Evolutionary conservation across 2,888 invertebrate species (phyloP).

Genomic region (Sussaba pulchella): DNA sequence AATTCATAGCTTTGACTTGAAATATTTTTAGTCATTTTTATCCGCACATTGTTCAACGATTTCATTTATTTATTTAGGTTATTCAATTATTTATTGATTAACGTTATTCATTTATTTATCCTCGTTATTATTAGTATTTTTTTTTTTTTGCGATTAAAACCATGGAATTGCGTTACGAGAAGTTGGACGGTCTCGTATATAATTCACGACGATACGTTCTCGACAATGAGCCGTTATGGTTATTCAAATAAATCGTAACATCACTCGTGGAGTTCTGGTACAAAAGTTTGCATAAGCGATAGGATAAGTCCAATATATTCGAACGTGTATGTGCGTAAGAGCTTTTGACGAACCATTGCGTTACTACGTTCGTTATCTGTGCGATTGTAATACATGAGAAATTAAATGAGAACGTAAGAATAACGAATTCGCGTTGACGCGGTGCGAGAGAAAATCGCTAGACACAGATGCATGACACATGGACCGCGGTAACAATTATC

Average conservation of each 20-base stretch:
- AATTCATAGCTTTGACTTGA: too few species aligned
- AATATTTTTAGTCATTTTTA: too few species aligned
- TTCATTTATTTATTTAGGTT: not conserved
- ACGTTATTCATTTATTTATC: too few species aligned
- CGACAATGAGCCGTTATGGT: too few species aligned
- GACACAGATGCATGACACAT: conserved; percentile 48
- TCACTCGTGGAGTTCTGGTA: not conserved
- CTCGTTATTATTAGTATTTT: too few species aligned
- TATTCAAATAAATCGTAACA: conserved; percentile 13
- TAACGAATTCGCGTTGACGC: not conserved
- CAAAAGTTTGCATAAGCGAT: conserved; percentile 39
- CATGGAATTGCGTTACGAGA: too few species aligned
- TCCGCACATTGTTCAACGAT: too few species aligned
- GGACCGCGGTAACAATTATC: conserved; percentile 42
- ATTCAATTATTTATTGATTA: not conserved
- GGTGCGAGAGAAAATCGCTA: not conserved
- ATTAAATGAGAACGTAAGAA: not conserved
- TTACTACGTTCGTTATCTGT: conserved; percentile 17
- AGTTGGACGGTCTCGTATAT: too few species aligned
- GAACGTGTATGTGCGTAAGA: not conserved
- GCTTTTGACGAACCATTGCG: not conserved
- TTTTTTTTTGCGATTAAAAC: too few species aligned
- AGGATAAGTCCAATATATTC: not conserved
- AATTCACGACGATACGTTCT: too few species aligned
- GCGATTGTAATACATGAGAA: not conserved